Evolutionary conservation across 1,140 invertebrate genomes (phyloP).

Genomic region (Nixonia krombeini): DNA sequence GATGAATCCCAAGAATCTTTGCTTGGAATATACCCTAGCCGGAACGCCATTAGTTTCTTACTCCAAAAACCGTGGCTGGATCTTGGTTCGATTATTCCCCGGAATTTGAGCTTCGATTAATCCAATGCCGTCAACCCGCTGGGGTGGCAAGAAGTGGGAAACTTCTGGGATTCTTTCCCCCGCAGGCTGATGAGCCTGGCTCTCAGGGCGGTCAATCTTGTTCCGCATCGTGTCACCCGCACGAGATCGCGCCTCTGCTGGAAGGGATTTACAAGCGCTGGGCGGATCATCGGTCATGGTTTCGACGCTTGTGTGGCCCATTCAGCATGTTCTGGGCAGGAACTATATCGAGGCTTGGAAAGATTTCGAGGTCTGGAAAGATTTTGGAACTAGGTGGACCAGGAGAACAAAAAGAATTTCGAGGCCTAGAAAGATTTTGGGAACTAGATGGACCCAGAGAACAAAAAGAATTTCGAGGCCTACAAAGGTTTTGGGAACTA

Average conservation of each 20-base stretch:
- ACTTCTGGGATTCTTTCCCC: slow-evolving; percentile 27
- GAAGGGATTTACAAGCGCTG: slow-evolving; percentile 26
- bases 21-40: slow-evolving; percentile 12
- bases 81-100: slow-evolving; percentile 23
- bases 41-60: slow-evolving; percentile 34
- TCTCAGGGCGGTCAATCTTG: slow-evolving; percentile 5
- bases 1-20: slow-evolving; percentile 23
- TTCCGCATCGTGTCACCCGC: slow-evolving; percentile 21
- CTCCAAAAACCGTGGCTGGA: slow-evolving; percentile 17
- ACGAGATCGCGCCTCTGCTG: slow-evolving; percentile 38
- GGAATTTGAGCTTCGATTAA: slow-evolving; percentile 36
- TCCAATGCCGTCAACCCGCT: slow-evolving; percentile 21
- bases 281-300: slow-evolving; percentile 33
- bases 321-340: slow-evolving; percentile 5
- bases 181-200: slow-evolving; percentile 16
- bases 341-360: no score
- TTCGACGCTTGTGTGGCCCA: slow-evolving; percentile 20
- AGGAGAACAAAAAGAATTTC: no score
- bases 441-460: no score
- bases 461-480: no score
- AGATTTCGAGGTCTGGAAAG: no score
- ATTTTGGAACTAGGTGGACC: no score
- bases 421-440: no score
- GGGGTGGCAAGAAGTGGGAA: slow-evolving; percentile 21
- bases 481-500: no score